A percentile compares a stretch with the other conserved stretches of the same genome.
Evolutionary conservation across 1,140 invertebrate species (phyloP).

Genomic region (Sarcophaga peregrina): DNA sequence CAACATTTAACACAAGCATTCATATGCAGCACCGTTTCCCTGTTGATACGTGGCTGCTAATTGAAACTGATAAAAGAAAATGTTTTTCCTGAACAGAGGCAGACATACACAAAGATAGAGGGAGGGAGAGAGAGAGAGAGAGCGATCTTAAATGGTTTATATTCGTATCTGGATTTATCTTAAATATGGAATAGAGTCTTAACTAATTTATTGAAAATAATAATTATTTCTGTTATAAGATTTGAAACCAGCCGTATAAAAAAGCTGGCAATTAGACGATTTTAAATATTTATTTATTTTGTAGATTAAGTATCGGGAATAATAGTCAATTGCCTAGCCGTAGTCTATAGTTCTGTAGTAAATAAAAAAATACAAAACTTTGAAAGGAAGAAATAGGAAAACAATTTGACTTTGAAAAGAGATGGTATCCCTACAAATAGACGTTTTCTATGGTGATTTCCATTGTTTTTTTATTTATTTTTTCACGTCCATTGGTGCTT

Average conservation of each 20-base stretch:
- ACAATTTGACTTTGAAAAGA: no score
- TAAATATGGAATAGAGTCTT: neutral
- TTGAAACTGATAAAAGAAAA: neutral
- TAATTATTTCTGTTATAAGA: neutral
- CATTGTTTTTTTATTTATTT: no score
- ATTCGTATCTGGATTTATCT: neutral
- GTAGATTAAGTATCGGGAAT: no score
- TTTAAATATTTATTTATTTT: neutral
- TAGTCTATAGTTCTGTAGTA: no score
- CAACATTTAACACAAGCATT: neutral
- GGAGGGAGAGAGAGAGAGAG: no score
- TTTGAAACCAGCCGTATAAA: neutral
- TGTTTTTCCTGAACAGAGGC: neutral
- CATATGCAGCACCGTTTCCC: neutral
- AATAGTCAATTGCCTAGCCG: no score
- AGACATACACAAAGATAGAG: neutral
- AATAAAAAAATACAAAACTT: no score
- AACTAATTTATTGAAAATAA: slow-evolving; percentile 4
- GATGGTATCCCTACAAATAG: no score
- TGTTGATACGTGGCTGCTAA: neutral
- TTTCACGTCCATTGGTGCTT: no score
- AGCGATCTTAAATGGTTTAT: neutral
- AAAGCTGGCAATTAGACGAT: neutral
- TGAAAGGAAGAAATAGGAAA: no score
- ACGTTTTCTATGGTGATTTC: no score